These are phyloP conservation scores for Drosophila hawaiiensis DNA, from an alignment of 2,888 invertebrate genomes.

Conservation along the genomic window DNA sequence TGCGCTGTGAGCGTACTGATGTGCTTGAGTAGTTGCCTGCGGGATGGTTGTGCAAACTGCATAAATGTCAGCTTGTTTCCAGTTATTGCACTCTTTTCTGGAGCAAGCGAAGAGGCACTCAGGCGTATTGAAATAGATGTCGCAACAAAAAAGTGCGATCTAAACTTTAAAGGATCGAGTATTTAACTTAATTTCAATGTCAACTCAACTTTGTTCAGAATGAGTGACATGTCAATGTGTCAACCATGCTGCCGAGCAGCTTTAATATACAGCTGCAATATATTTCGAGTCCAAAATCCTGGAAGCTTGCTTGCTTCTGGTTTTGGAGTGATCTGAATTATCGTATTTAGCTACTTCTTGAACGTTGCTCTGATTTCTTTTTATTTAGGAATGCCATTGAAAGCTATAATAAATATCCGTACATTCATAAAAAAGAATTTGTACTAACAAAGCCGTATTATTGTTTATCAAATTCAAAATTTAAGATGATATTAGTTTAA, in stretches of 20 bases:
- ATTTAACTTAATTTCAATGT: constrained; percentile 60
- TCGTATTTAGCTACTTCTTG: not conserved
- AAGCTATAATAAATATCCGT: not conserved
- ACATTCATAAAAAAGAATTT: not conserved
- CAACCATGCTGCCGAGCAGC: constrained; percentile 6
- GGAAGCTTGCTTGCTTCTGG: not conserved
- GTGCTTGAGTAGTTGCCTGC: constrained; percentile 75
- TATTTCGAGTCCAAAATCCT: not conserved
- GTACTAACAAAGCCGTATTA: no score
- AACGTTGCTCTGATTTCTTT: not conserved
- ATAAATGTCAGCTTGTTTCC: constrained; percentile 83
- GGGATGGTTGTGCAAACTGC: constrained; percentile 79
- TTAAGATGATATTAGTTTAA: not conserved
- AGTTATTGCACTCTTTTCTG: constrained; percentile 76
- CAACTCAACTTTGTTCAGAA: constrained; percentile 43
- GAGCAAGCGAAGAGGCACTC: constrained; percentile 58
- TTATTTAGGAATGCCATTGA: not conserved
- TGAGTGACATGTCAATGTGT: constrained; percentile 21
- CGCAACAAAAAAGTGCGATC: constrained; percentile 34
- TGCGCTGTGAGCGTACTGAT: constrained; percentile 68
- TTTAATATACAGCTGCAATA: not conserved
- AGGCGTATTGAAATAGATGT: constrained; percentile 63
- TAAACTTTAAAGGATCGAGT: constrained; percentile 38
- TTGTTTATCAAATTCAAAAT: not conserved
- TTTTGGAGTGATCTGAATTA: not conserved